Percentiles rank a stretch among this genome's conserved stretches.
phyloP scores from a whole-genome alignment of 2,113 vertebrate genomes.

The Furnarius figulus region DNA sequence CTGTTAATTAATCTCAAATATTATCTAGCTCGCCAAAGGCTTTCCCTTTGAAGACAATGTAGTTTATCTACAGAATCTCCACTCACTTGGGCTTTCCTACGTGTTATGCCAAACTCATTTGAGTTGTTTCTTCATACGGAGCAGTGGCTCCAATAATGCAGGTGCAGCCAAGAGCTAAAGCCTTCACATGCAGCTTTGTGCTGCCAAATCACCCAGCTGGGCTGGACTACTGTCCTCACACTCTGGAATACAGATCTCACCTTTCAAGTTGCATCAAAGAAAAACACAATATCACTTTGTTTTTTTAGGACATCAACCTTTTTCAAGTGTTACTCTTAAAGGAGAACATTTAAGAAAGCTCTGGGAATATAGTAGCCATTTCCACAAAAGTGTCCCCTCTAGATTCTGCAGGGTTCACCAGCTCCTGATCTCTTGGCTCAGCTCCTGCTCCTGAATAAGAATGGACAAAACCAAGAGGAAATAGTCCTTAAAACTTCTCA shows the following conservation, averaged over 20 bases:
- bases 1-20: slow-evolving; percentile 53
- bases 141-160: background rate
- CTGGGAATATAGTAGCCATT: background rate
- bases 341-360: background rate
- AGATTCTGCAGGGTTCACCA: background rate
- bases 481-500: background rate
- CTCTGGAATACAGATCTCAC: background rate
- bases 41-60: background rate
- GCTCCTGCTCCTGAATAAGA: background rate
- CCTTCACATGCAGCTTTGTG: background rate
- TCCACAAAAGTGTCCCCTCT: background rate
- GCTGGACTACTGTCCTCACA: background rate
- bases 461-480: background rate
- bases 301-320: background rate
- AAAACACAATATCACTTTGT: background rate
- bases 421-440: background rate
- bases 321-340: background rate
- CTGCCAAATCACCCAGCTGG: background rate
- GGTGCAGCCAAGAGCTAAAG: background rate
- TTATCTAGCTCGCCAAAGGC: slow-evolving; percentile 9
- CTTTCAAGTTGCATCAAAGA: background rate
- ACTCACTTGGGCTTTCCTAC: background rate
- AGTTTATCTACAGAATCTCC: slow-evolving; percentile 36
- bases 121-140: background rate
- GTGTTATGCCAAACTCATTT: background rate